Evolutionary conservation across 2,113 vertebrate genomes (phyloP).

Genomic region (Trichechus manatus): DNA sequence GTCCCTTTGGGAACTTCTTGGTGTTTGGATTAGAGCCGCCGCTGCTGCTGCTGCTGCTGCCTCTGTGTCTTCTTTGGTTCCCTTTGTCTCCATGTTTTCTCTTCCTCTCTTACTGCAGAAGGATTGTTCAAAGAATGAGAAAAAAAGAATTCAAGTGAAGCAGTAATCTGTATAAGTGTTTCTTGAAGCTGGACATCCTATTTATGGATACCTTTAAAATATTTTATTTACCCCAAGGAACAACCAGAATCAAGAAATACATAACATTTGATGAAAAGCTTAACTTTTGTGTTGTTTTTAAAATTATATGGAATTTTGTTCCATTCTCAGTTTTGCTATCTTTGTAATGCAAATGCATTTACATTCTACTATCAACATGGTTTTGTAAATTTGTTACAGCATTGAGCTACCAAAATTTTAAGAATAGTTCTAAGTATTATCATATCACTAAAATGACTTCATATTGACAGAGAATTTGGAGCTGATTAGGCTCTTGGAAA

Average conservation of each 20-base stretch:
- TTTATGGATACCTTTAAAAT: neutral
- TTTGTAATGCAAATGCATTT: neutral
- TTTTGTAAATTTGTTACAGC: neutral
- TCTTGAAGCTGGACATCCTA: neutral
- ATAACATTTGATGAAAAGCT: neutral
- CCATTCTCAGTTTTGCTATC: neutral
- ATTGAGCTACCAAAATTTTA: neutral
- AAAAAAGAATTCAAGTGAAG: neutral
- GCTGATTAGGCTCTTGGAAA: neutral
- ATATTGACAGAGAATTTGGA: neutral
- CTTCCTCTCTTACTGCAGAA: neutral
- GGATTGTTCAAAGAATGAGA: neutral
- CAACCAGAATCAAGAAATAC: neutral
- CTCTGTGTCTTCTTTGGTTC: no score
- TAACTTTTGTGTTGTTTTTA: neutral
- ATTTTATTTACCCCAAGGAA: neutral
- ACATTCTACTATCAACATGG: neutral
- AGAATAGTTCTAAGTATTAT: neutral
- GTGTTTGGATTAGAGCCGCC: neutral
- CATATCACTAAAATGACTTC: neutral
- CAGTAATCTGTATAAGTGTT: neutral
- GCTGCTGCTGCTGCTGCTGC: accelerated
- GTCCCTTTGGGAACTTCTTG: neutral
- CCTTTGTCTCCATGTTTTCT: accelerated
- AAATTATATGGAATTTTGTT: neutral